phyloP scores from a whole-genome alignment of 2,113 vertebrate genomes.

The Microcebus lehilahytsara region DNA sequence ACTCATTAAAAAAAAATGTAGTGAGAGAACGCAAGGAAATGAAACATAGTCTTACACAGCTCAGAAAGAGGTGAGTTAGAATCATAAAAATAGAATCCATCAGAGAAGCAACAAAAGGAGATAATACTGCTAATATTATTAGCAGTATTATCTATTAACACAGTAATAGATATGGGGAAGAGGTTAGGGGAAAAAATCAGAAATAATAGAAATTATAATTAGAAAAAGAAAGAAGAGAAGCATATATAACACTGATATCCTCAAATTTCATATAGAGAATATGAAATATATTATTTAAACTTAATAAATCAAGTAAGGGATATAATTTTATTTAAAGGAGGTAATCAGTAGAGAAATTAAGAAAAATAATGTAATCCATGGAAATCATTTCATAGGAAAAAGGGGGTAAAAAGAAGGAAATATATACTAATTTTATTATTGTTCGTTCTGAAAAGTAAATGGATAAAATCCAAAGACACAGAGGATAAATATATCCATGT shows the following conservation, averaged over 20 bases:
- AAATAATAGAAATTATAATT: background rate
- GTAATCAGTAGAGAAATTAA: background rate
- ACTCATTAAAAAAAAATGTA: background rate
- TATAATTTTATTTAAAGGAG: background rate
- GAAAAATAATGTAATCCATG: background rate
- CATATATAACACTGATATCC: background rate
- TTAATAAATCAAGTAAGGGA: background rate
- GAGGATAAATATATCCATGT: background rate
- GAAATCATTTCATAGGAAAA: background rate
- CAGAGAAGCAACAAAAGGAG: background rate
- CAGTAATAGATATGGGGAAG: background rate
- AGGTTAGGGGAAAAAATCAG: background rate
- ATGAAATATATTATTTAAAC: background rate
- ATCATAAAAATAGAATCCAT: background rate
- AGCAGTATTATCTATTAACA: too few species aligned
- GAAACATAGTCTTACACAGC: background rate
- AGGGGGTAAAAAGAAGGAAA: background rate
- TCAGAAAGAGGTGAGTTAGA: constrained; percentile 17
- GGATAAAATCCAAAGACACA: background rate
- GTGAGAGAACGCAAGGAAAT: background rate
- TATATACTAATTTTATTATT: background rate
- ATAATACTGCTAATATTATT: background rate
- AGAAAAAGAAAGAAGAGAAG: background rate
- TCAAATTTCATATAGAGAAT: background rate
- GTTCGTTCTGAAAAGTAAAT: background rate